Evolutionary conservation across 2,113 vertebrate genomes (phyloP), one percentile per base, ranked within the genome.

Genomic region (Mellivora capensis): DNA sequence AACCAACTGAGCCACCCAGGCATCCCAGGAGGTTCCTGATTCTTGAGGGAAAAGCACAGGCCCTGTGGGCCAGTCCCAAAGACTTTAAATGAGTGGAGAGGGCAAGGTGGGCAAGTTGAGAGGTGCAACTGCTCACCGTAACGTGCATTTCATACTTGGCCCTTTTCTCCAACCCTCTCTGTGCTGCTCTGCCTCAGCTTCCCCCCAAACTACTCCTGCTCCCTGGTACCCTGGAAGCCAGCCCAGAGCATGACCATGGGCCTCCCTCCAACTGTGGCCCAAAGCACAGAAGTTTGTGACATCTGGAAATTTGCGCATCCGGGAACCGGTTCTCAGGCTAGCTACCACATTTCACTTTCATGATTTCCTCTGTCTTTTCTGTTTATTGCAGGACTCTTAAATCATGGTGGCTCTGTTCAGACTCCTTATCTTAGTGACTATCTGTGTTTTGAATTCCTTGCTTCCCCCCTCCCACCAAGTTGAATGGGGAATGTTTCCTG

Each of bases 401-500:
- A 93, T 90, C 57, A 61, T 14, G 34, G 12, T 4, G 71, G 25
- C 44, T 94, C 11, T 10, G 7, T 96, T 47, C 69, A 97, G 83
- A 90, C 47, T 71, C 69, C 25, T 91, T 95, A 90, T 96, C 95
- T 83, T 54, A 61, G 57, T 31, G 62, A 95, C 61, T 54, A 81
- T 97, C 91, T 84, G 6, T 90, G 84, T 80, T 96, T 87, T 87
- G 47, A 71, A 92, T 97, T 89, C 87, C 52, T 96, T 87, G 34
- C 23, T 93, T 25, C 13, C 4, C 3, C 2, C 4, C 3, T 4
- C 2, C n/a, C 1, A 25, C 85, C 4, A 93, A 42, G 20, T 90
- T 96, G 93, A 93, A 87, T 92, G 37, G 83, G 54, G 80, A 95
- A 37, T 80, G 15, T 52, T 97, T 96, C 90, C 84, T 96, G 90